Evolutionary conservation across 2,113 vertebrate species (phyloP).

Genomic region (Hyaena hyaena): DNA sequence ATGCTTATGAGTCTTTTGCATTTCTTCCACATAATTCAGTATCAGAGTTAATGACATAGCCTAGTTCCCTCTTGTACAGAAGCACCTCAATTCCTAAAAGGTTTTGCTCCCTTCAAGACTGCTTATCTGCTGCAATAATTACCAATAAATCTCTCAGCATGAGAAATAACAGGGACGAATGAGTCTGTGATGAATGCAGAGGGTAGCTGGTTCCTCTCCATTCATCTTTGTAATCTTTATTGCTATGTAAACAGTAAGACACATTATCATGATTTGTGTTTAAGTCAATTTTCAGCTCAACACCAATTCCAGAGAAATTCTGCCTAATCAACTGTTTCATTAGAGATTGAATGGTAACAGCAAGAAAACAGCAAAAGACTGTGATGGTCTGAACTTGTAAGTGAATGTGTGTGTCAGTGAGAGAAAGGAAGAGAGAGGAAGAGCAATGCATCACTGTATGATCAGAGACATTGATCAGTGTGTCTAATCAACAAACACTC

Average conservation of each 20-base stretch:
- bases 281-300: slow-evolving; percentile 65
- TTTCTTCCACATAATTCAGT: slow-evolving; percentile 61
- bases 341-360: slow-evolving; percentile 43
- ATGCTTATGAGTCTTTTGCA: slow-evolving; percentile 6
- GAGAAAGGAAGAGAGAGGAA: background rate
- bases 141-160: slow-evolving; percentile 57
- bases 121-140: slow-evolving; percentile 66
- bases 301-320: slow-evolving; percentile 68
- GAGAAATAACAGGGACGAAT: slow-evolving; percentile 43
- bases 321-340: slow-evolving; percentile 62
- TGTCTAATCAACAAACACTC: slow-evolving; percentile 1
- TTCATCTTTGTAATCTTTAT: slow-evolving; percentile 71
- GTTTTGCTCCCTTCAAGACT: slow-evolving; percentile 59
- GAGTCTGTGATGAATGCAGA: slow-evolving; percentile 60
- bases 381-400: background rate
- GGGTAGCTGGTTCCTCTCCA: slow-evolving; percentile 58
- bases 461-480: background rate
- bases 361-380: slow-evolving; percentile 34
- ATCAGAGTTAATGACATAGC: slow-evolving; percentile 43
- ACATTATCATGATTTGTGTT: slow-evolving; percentile 69
- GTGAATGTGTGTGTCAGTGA: background rate
- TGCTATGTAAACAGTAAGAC: slow-evolving; percentile 71
- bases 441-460: background rate
- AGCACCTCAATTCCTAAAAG: slow-evolving; percentile 40
- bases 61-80: slow-evolving; percentile 11